Evolutionary conservation across 35 echinoderm and acorn worm genomes (phyloP).

Genomic region (Nesometra sesokonis): DNA sequence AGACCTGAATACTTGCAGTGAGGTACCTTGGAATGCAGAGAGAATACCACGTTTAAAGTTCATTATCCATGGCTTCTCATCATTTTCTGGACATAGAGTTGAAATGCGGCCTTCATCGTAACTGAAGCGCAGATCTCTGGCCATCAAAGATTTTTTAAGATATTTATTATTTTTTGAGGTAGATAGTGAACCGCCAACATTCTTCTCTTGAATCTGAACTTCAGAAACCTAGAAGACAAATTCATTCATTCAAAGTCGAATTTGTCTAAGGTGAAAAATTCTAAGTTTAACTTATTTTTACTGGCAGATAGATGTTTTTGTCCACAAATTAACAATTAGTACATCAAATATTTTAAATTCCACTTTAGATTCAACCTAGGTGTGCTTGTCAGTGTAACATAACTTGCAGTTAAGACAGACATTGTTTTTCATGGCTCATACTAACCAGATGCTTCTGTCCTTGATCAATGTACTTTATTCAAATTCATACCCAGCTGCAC

Average conservation of each 20-base stretch:
- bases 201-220: conserved; percentile 1
- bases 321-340: no score
- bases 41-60: conserved; percentile 82
- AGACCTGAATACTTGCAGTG: background rate
- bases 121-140: conserved; percentile 29
- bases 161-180: conserved; percentile 17
- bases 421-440: no score
- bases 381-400: no score
- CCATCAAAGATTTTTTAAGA: conserved; percentile 19
- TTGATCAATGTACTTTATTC: no score
- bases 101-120: conserved; percentile 53
- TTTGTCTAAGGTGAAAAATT: no score
- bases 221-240: background rate
- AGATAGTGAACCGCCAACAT: background rate
- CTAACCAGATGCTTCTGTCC: no score
- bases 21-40: conserved; percentile 52
- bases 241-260: background rate
- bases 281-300: no score
- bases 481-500: no score
- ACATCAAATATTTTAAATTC: no score
- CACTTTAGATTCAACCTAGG: no score
- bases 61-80: conserved; percentile 29
- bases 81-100: conserved; percentile 42
- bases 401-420: no score
- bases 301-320: no score